Base-by-base conservation (phyloP, 2,113 vertebrate species). In the Rhegmatorhina hoffmannsi region DNA sequence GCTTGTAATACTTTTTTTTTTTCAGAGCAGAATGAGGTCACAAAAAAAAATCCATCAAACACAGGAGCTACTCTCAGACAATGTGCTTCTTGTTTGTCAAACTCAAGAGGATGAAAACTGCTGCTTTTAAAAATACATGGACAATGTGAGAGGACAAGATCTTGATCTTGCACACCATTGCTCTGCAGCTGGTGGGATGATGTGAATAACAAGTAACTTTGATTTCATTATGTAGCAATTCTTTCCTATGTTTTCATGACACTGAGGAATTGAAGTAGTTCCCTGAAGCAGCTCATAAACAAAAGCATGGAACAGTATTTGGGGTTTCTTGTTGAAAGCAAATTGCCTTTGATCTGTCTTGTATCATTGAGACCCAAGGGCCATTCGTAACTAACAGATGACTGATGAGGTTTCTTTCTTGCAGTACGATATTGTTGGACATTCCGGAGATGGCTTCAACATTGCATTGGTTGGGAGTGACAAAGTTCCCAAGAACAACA, bases 361-460 rank as follows among this genome's bases (percentile, higher is more conserved):
- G 0, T 49, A 52, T 83, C 62, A 24, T 44, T 44, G 72, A 89
- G 53, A 87, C 70, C 63, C 58, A 66, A n/a, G 43, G 50, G n/a
- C 40, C 72, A 6, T 19, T 77, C 1, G 3, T 85, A 72, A 59
- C 67, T 63, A 63, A 49, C 66, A 73, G 50, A 62, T 95, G 88
- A 92, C 89, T 95, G 78, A 96, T 81, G 58, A 36, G n/a, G 44
- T 95, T 86, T 97, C 77, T 98, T 81, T 70, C 68, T 78, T 91
- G 8, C 93, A 99, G 99, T 99, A 99, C 4, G 99, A 99, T 95
- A 98, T 99, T 26, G 90, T 97, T 62, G 99, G 99, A 36, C 99
- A 99, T 96, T 99, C 99, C 2, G 99, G 99, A 67, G 99, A 99
- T 38, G 98, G 98, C 69, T 99, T 97, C 85, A 95, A 99, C 96